Conservation (phyloP, 2,113 vertebrate genomes). For the Riparia riparia region DNA sequence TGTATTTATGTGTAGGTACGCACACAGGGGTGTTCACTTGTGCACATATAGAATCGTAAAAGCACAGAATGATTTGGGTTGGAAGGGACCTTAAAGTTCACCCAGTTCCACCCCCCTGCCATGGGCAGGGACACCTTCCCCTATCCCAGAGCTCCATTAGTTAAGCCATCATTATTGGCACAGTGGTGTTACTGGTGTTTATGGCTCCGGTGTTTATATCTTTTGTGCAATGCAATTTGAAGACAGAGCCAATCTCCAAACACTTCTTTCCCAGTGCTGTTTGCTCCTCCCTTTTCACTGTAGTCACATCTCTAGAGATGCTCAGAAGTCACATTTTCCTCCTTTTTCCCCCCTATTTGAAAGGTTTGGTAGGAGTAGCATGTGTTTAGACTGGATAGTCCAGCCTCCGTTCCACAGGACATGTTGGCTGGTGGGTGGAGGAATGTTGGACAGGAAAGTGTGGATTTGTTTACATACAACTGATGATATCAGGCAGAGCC, state of each 20-base stretch:
- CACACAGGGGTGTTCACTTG: not conserved
- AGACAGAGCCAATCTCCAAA: not conserved
- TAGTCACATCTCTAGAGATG: not conserved
- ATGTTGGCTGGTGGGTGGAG: not conserved
- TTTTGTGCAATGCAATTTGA: not conserved
- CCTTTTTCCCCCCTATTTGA: not conserved
- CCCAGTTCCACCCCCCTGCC: not conserved
- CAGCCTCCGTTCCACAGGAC: not conserved
- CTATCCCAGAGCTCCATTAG: not conserved
- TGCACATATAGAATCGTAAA: accelerated
- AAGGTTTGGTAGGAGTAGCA: not conserved
- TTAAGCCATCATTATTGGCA: not conserved
- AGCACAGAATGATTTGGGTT: not conserved
- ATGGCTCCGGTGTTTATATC: not conserved
- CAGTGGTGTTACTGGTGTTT: accelerated
- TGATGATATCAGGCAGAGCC: not conserved
- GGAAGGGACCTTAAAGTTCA: not conserved
- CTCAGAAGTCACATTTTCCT: not conserved
- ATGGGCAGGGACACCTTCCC: not conserved
- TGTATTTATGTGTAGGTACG: not conserved
- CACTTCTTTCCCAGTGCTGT: not conserved
- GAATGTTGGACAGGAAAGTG: not conserved
- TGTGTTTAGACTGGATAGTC: not conserved
- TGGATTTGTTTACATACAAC: not conserved
- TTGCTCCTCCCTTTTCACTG: not conserved